Evolutionary conservation across 92 coral and sea anemone genomes (phyloP).

Genomic region (Diadumene lineata): DNA sequence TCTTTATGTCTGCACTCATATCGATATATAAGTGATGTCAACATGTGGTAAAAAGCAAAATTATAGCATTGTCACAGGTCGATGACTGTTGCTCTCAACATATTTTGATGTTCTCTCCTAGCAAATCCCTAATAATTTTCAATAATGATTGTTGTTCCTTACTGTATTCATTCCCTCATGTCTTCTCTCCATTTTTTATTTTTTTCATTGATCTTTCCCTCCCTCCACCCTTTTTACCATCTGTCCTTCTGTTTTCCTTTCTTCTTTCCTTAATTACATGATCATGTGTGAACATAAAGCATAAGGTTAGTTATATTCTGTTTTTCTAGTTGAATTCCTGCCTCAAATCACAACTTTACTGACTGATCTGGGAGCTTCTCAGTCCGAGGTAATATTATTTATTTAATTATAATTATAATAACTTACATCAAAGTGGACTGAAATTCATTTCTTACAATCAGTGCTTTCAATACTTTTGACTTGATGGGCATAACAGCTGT

Average conservation of each 20-base stretch:
- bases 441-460: too few species aligned
- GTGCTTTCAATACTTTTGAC: too few species aligned
- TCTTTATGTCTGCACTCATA: too few species aligned
- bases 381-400: conserved; percentile 71
- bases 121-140: too few species aligned
- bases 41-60: too few species aligned
- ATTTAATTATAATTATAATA: neutral
- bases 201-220: neutral
- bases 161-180: neutral
- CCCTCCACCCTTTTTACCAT: neutral
- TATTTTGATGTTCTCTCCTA: too few species aligned
- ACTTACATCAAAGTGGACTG: too few species aligned
- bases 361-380: conserved; percentile 97
- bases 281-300: neutral
- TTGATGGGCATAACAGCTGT: too few species aligned
- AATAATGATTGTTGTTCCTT: too few species aligned
- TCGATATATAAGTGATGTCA: too few species aligned
- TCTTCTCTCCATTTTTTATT: neutral
- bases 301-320: neutral
- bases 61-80: too few species aligned
- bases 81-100: too few species aligned
- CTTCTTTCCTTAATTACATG: neutral
- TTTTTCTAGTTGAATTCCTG: conserved; percentile 76
- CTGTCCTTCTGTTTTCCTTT: neutral
- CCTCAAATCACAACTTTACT: conserved; percentile 98